Conservation (phyloP, 2,113 vertebrate genomes). For the Rhabdomys dilectus region DNA sequence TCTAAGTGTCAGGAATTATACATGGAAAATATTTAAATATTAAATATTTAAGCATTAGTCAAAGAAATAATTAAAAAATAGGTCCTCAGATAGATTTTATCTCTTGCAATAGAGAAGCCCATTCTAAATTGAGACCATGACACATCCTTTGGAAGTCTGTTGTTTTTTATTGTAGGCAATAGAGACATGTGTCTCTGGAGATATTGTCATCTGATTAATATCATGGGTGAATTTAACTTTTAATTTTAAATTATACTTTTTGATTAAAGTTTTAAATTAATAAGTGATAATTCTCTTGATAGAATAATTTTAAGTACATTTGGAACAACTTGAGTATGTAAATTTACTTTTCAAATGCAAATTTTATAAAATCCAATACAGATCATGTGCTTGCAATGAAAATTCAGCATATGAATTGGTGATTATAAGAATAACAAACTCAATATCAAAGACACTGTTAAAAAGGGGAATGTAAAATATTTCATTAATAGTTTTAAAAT, state of each 20-base stretch:
- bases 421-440: background rate
- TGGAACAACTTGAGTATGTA: slow-evolving; percentile 26
- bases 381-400: slow-evolving; percentile 26
- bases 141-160: background rate
- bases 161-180: background rate
- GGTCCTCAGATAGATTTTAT: background rate
- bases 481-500: slow-evolving; percentile 61
- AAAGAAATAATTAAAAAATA: slow-evolving; percentile 34
- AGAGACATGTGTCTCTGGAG: background rate
- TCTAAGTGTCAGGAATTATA: slow-evolving; percentile 28
- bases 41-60: slow-evolving; percentile 26
- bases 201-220: background rate
- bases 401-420: slow-evolving; percentile 26
- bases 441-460: slow-evolving; percentile 34
- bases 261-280: slow-evolving; percentile 48
- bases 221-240: background rate
- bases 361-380: slow-evolving; percentile 54
- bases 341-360: slow-evolving; percentile 65
- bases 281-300: slow-evolving; percentile 22
- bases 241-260: slow-evolving; percentile 21
- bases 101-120: background rate
- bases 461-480: slow-evolving; percentile 34
- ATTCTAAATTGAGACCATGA: background rate
- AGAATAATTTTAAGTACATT: slow-evolving; percentile 20
- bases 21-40: background rate